Evolutionary conservation across 1,140 invertebrate species (phyloP).

Genomic region (Drosophila bocki): DNA sequence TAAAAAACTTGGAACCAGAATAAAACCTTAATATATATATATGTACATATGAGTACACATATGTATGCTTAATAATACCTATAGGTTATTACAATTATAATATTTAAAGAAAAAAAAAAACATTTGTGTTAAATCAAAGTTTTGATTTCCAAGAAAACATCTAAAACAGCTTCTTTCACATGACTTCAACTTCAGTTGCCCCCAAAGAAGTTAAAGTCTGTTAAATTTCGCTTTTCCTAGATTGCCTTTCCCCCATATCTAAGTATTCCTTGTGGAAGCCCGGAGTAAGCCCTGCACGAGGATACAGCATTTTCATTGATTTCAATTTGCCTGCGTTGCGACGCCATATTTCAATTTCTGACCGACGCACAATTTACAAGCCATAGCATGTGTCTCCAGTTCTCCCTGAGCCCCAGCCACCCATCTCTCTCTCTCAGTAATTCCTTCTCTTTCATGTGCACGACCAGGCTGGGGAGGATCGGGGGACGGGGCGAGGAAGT

Average conservation of each 20-base stretch:
- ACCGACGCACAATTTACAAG: slow-evolving; percentile 80
- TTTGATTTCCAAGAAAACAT: not conserved
- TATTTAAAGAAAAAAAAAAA: not conserved
- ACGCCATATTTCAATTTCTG: slow-evolving; percentile 83
- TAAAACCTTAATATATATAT: too few relatives aligned
- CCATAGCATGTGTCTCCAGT: slow-evolving; percentile 78
- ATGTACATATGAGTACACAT: too few relatives aligned
- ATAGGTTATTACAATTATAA: too few relatives aligned
- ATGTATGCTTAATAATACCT: too few relatives aligned
- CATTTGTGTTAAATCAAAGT: not conserved
- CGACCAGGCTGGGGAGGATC: not conserved
- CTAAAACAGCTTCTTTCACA: not conserved
- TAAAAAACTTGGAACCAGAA: too few relatives aligned
- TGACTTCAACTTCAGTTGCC: slow-evolving; percentile 19
- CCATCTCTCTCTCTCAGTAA: slow-evolving; percentile 24
- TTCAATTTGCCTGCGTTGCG: slow-evolving; percentile 78
- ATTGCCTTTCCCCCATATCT: not conserved
- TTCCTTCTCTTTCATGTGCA: slow-evolving; percentile 30
- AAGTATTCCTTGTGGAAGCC: not conserved
- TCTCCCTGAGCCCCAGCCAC: not conserved
- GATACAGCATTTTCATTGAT: slow-evolving; percentile 71
- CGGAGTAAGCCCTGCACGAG: slow-evolving; percentile 13
- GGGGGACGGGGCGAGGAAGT: not conserved
- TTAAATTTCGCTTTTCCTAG: not conserved
- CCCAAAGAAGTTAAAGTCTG: slow-evolving; percentile 29